Evolutionary conservation across 2,113 vertebrate genomes (phyloP).

Genomic region (Jacana jacana): DNA sequence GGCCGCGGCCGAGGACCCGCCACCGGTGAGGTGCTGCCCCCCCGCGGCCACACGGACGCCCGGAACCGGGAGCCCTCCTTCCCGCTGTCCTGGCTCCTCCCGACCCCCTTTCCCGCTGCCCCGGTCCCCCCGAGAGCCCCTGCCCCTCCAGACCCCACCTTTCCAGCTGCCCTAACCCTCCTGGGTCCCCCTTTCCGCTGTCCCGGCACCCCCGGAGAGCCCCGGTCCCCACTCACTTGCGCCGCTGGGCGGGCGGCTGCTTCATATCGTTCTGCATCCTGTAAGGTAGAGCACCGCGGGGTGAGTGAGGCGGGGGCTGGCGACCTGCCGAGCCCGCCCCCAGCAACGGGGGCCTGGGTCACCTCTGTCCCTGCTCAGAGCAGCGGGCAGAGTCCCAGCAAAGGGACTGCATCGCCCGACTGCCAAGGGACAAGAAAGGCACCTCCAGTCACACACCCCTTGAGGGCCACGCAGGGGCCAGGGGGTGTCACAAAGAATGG

Average conservation of each 20-base stretch:
- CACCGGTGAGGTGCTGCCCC: not conserved
- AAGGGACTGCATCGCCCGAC: rapidly evolving
- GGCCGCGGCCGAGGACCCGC: not conserved
- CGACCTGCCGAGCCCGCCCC: rapidly evolving
- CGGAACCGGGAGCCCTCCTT: not conserved
- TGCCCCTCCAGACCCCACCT: too few species aligned
- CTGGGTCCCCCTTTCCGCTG: not conserved
- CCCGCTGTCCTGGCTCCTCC: too few species aligned
- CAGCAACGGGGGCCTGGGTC: not conserved
- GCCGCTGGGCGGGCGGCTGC: slow-evolving; percentile 79
- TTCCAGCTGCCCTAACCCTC: not conserved
- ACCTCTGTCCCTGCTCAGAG: not conserved
- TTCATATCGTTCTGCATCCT: slow-evolving; percentile 99
- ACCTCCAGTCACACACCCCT: not conserved
- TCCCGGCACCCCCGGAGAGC: too few species aligned
- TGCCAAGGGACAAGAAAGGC: not conserved
- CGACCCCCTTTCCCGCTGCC: too few species aligned
- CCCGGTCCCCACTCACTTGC: slow-evolving; percentile 83
- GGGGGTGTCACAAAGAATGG: not conserved
- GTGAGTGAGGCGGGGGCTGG: not conserved
- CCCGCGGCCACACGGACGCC: not conserved
- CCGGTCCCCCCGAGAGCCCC: too few species aligned
- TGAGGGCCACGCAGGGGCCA: not conserved
- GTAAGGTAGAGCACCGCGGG: not conserved
- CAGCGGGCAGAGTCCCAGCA: not conserved